Base-by-base conservation (phyloP, 1,140 invertebrate species). In the Euura lappo region DNA sequence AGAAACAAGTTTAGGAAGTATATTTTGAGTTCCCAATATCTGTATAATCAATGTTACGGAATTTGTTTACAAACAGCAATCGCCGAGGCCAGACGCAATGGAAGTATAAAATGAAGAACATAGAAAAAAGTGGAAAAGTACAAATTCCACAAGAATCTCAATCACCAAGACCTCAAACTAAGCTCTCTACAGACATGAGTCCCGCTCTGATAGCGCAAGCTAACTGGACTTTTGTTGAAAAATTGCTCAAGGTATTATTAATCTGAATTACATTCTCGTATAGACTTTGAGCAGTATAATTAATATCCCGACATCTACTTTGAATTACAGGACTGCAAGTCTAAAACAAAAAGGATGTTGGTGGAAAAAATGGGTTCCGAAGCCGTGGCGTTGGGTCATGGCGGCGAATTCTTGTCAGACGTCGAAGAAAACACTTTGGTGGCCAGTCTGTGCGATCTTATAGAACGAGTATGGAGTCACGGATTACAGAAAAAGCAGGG, bases 221-320 rank as follows among this genome's bases (percentile, higher is more conserved):
- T 11, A 99, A 99, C 88, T 98, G 97, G 94, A 97, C 96, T 64
- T 99, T 99, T 89, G 97, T 99, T 28, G 97, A 99, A 83, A 97
- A 98, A 81, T 90, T 99, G 75, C 89, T 99, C 11, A 97, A 97
- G 91, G 96, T 97, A 90, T 72, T 77, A 43, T 69, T 28, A 28
- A 28, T 28, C 28, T 28, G 2, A 67, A 11, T 65, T 45, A 66
- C 65, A 64, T 69, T 68, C 72, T 44, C 45, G 43, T 45, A 28
- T 1, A 28, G 28, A 28, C 28, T 28, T 28, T 28, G 28, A 28
- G 28, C 28, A 0, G 28, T 28, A 28, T 28, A 28, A 28, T 28
- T 28, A 28, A 28, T 28, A 28, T 28, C 28, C 28, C 28, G 28
- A 28, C 1, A 28, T 28, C 28, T 28, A 28, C 28, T 28, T 28